Evolutionary conservation across 2,797 vertebrate genomes (phyloP).

Genomic region (Enteromius thamalakanensis): DNA sequence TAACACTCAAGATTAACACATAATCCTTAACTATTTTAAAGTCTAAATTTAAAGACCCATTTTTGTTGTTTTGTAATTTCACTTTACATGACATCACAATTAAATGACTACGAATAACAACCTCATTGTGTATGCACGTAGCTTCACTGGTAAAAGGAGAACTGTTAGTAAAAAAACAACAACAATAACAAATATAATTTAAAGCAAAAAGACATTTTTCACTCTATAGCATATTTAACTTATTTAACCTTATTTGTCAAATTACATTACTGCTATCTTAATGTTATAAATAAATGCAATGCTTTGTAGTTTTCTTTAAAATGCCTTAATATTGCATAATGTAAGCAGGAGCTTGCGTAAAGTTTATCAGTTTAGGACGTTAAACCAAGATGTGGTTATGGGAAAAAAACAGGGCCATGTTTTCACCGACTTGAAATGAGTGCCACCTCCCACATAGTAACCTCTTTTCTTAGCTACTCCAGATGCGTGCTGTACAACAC

Average conservation of each 20-base stretch:
- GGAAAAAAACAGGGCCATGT: slow-evolving; percentile 61
- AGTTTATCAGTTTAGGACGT: background rate
- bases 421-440: slow-evolving; percentile 65
- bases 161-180: background rate
- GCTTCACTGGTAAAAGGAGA: background rate
- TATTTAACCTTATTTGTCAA: background rate
- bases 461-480: background rate
- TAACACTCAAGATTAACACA: background rate
- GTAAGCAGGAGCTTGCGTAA: slow-evolving; percentile 74
- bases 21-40: background rate
- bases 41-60: background rate
- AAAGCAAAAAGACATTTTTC: background rate
- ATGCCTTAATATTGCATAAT: slow-evolving; percentile 69
- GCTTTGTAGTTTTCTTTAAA: background rate
- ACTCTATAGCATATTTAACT: background rate
- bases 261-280: background rate
- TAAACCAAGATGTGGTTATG: background rate
- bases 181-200: background rate
- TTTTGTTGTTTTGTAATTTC: background rate
- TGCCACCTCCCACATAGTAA: slow-evolving; percentile 84
- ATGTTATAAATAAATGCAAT: background rate
- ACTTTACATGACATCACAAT: background rate
- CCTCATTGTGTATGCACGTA: background rate
- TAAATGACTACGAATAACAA: background rate
- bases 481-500: background rate